Evolutionary conservation across 2,797 vertebrate species (phyloP), one percentile per base, ranked within the genome.

Genomic region (Siniperca undulata): DNA sequence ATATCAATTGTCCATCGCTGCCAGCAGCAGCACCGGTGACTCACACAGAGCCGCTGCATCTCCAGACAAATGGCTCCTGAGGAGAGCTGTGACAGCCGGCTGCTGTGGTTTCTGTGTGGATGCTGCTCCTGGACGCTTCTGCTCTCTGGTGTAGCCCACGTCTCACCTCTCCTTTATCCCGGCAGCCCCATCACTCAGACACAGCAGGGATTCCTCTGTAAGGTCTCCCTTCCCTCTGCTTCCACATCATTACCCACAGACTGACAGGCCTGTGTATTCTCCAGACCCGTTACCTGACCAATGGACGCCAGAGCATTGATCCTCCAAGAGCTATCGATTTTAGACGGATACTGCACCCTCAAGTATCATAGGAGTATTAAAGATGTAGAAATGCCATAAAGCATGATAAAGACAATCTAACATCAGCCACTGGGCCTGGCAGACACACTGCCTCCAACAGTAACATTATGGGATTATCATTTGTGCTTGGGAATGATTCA

Each of bases 1-100:
- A 80, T 30, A 70, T 74, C 53, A 40, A n/a, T 16, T 36, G 53
- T 30, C 70, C 55, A 48, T 10, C 16, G 1, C 20, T 48, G 60
- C 42, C 76, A 55, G 73, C 73, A 53, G 73, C 78, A 53, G 12
- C 70, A 75, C 66, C 2, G 84, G 80, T 92, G 91, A 92, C 80
- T 91, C 88, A 87, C 85, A 74, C 66, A 59, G 52, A 81, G 78
- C 77, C 17, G 24, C 19, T 14, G 69, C n/a, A 38, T 74, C 8
- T 24, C 17, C 44, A 71, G 7, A 62, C 38, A 19, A 27, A 17
- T 9, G 9, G n/a, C 40, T 62, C 70, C 76, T 52, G 60, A 42
- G 81, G 58, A 46, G 42, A 64, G 59, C 61, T 67, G 52, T 65
- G 74, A 82, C 81, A 61, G 52, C 50, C 1, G 30, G 69, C 72